phyloP scores from a whole-genome alignment of 2,888 invertebrate genomes.

The Drosophila borborema region DNA sequence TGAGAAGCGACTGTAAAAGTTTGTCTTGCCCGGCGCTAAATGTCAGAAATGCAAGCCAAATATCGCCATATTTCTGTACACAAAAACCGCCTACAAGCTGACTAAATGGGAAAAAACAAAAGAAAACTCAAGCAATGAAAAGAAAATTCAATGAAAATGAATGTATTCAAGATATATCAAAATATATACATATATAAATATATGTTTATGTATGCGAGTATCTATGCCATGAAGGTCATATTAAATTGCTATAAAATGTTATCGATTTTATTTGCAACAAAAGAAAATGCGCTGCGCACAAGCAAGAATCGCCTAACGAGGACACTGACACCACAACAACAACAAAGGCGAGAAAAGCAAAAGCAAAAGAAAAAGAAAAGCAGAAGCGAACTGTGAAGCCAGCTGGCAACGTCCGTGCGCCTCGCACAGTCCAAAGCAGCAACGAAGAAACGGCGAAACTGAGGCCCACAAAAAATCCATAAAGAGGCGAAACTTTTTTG shows the following conservation, averaged over 20 bases:
- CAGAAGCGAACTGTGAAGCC: constrained; percentile 31
- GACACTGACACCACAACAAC: constrained; percentile 74
- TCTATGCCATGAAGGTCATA: constrained; percentile 84
- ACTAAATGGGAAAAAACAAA: constrained; percentile 32
- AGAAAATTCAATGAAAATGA: constrained; percentile 36
- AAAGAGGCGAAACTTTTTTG: constrained; percentile 72
- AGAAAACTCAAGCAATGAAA: constrained; percentile 23
- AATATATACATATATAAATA: neutral
- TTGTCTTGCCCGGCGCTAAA: constrained; percentile 17
- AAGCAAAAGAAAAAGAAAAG: constrained; percentile 3
- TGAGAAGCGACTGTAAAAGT: constrained; percentile 46
- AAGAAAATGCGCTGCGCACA: constrained; percentile 77
- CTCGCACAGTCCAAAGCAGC: constrained; percentile 15
- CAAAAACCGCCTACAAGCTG: constrained; percentile 62
- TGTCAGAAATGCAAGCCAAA: constrained; percentile 56
- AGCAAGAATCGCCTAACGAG: constrained; percentile 76
- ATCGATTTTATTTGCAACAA: constrained; percentile 83
- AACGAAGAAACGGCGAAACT: constrained; percentile 15
- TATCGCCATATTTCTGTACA: constrained; percentile 37
- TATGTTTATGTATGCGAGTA: constrained; percentile 36
- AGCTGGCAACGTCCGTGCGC: constrained; percentile 41
- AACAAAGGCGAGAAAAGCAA: constrained; percentile 5
- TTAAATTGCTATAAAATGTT: constrained; percentile 84
- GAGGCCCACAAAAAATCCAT: constrained; percentile 70
- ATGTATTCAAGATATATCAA: constrained; percentile 21